These are phyloP conservation scores for Hydrotaea cyrtoneurina DNA, from an alignment of 2,888 invertebrate genomes.

Conservation along the genomic window DNA sequence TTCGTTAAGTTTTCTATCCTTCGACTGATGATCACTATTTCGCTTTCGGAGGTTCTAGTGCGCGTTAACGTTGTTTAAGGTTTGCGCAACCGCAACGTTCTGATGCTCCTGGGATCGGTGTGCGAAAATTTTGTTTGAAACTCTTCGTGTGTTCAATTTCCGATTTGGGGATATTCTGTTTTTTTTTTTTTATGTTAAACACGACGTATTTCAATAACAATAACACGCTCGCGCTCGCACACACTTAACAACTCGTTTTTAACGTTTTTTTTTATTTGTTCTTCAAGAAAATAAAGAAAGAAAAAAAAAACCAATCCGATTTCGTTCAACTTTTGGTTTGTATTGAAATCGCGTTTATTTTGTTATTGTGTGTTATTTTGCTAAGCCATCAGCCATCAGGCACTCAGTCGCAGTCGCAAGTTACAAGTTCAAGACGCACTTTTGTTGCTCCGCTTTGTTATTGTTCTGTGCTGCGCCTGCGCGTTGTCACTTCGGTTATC, in stretches of 20 bases:
- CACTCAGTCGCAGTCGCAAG: slow-evolving; percentile 23
- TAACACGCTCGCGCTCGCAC: neutral
- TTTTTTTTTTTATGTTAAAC: too few relatives aligned
- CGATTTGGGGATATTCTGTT: slow-evolving; percentile 70
- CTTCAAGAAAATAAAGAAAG: neutral
- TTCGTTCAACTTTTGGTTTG: slow-evolving; percentile 24
- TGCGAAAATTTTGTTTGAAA: slow-evolving; percentile 65
- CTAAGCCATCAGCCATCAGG: slow-evolving; percentile 1
- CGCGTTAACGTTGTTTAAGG: slow-evolving; percentile 74
- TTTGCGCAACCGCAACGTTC: slow-evolving; percentile 77
- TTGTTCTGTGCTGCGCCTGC: slow-evolving; percentile 64
- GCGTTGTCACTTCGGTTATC: slow-evolving; percentile 53
- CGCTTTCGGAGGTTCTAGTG: slow-evolving; percentile 24
- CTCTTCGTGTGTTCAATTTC: slow-evolving; percentile 59
- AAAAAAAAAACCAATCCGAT: slow-evolving; percentile 10
- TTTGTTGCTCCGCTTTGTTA: neutral
- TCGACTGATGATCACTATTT: slow-evolving; percentile 21
- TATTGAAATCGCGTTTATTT: slow-evolving; percentile 54
- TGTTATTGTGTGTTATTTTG: slow-evolving; percentile 27
- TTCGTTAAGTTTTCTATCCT: neutral
- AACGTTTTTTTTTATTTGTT: slow-evolving; percentile 31
- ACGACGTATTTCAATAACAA: slow-evolving; percentile 29
- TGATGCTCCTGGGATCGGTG: slow-evolving; percentile 68
- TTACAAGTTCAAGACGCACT: slow-evolving; percentile 30
- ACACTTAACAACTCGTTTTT: slow-evolving; percentile 34